A percentile compares a stretch with the other conserved stretches of the same genome.
These are phyloP conservation scores for Amphilophus citrinellus DNA, from an alignment of 2,113 vertebrate genomes.

Conservation along the genomic window DNA sequence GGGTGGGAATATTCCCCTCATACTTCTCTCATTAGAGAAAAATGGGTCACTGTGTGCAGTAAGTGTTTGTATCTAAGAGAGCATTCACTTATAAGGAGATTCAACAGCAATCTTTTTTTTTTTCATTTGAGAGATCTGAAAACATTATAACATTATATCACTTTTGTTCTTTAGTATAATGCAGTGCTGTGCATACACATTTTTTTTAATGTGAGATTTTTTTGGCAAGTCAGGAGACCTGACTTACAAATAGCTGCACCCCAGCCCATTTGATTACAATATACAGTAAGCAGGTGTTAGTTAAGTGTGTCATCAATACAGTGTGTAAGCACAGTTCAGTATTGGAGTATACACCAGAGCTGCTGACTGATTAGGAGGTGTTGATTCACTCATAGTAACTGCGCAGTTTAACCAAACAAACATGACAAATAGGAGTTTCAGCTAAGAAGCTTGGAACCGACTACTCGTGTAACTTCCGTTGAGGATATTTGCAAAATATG, in stretches of 20 bases:
- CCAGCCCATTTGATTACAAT: neutral
- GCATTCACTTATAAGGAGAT: neutral
- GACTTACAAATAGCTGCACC: neutral
- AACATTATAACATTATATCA: neutral
- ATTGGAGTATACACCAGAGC: neutral
- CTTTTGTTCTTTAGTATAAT: neutral
- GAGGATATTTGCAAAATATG: neutral
- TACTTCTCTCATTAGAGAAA: conserved; percentile 9
- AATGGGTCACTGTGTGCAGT: neutral
- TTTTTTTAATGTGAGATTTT: neutral
- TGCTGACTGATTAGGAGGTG: neutral
- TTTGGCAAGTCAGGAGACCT: neutral
- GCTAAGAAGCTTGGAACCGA: neutral
- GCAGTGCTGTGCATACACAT: neutral
- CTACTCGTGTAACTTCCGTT: neutral
- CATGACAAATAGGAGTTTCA: neutral
- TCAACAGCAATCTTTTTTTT: neutral
- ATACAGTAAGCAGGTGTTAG: no score
- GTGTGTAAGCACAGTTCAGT: neutral
- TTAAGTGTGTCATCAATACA: neutral
- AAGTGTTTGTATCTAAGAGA: neutral
- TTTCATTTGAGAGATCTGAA: neutral
- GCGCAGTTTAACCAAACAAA: neutral
- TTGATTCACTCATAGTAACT: fast-evolving
- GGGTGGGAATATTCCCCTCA: conserved; percentile 15